Conservation (phyloP, 2,113 vertebrate genomes). For the Lipotes vexillifer region DNA sequence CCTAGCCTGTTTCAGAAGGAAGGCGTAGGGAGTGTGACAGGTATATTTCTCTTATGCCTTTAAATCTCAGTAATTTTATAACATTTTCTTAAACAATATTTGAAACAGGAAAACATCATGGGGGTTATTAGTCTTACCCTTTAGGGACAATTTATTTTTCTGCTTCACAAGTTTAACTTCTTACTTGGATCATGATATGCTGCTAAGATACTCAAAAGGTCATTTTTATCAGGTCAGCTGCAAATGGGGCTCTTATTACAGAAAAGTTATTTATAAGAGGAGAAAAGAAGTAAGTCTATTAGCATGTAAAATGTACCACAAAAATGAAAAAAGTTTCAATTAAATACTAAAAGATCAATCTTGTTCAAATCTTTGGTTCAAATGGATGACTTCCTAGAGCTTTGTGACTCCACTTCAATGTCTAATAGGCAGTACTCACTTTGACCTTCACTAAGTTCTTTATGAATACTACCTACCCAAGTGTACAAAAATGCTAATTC, state of each 20-base stretch:
- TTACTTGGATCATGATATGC: slow-evolving; percentile 12
- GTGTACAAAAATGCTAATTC: neutral
- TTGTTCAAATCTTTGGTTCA: neutral
- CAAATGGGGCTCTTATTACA: neutral
- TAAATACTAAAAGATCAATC: neutral
- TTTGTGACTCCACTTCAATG: neutral
- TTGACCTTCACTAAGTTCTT: neutral
- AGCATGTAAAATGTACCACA: neutral
- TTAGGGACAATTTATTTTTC: slow-evolving; percentile 22
- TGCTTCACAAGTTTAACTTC: slow-evolving; percentile 34
- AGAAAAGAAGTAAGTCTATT: neutral
- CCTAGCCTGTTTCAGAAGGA: neutral
- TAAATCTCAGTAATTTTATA: neutral
- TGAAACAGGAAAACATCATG: slow-evolving; percentile 5
- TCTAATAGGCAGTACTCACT: neutral
- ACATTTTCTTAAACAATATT: slow-evolving; percentile 17
- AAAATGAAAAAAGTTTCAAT: neutral
- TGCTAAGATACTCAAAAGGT: slow-evolving; percentile 23
- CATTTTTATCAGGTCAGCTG: slow-evolving; percentile 30
- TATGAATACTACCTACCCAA: neutral
- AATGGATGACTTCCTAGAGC: neutral
- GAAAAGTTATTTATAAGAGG: slow-evolving; percentile 33
- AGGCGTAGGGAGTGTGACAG: neutral
- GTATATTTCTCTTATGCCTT: neutral
- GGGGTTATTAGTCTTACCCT: neutral